Base-by-base conservation (phyloP, 2,797 vertebrate genomes). In the Florisuga fusca region DNA sequence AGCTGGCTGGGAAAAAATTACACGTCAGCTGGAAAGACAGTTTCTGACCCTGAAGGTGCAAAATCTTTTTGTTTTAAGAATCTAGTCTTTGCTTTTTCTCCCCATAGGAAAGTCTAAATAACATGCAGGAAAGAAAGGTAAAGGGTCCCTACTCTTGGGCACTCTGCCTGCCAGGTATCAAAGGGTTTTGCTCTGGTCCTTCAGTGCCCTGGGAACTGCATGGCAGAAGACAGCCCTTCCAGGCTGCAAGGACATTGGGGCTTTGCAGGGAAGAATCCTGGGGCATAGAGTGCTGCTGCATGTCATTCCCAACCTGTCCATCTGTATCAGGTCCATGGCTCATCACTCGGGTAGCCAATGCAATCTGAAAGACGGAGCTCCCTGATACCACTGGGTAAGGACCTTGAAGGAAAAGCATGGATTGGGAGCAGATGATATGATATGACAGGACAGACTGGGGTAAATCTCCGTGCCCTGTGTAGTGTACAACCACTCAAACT, bases 221-320 rank as follows among this genome's bases (percentile, higher is more conserved):
- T 17, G 63, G 50, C 38, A 33, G 66, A 22, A 0, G 6, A 22
- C 19, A 27, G 58, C 33, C 33, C 57, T 84, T 75, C 22, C 29
- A 59, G 43, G 25, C n/a, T 77, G 48, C 36, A 26, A 12, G 48
- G 41, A 25, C 1, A 3, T 15, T 0, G 3, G 10, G 34, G 7
- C 38, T 87, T 59, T 34, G 20, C 29, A 34, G 26, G 41, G 33
- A 75, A 55, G 36, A 8, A 71, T 36, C 13, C 16, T 0, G 4
- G 26, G 34, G 23, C 71, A 33, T 9, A 5, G 38, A 6, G 2
- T 62, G 57, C 16, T 31, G 45, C 57, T 75, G 34, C 3, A 7
- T 18, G 9, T 23, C 3, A 2, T 23, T 91, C 31, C 45, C 1
- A 0, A 67, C 33, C 2, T 5, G 15, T 25, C 54, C 20, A 0